Evolutionary conservation across 2,797 vertebrate genomes (phyloP).

Genomic region (Takifugu ocellatus): DNA sequence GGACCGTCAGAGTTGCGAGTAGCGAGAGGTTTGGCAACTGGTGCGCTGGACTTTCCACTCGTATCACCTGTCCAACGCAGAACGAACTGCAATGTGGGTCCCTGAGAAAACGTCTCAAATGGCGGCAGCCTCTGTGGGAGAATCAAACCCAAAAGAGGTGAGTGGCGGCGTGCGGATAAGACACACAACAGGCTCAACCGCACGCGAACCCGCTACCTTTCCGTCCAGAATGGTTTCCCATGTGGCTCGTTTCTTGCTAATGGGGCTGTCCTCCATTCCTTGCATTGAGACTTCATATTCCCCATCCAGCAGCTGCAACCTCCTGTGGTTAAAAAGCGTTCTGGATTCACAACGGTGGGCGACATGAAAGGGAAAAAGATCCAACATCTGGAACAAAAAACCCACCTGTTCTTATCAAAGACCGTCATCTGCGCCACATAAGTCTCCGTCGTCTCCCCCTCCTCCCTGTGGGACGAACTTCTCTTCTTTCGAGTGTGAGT

Average conservation of each 20-base stretch:
- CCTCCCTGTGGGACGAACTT: conserved; percentile 85
- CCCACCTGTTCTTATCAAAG: conserved; percentile 95
- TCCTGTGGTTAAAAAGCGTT: conserved; percentile 64
- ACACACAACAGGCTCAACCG: not conserved
- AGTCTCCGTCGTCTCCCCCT: conserved; percentile 85
- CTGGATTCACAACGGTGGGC: not conserved
- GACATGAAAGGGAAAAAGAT: not conserved
- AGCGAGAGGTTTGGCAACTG: conserved; percentile 92
- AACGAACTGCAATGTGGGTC: conserved; percentile 97
- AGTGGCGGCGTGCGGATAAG: not conserved
- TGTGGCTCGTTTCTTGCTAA: conserved; percentile 97
- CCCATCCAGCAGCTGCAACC: conserved; percentile 95
- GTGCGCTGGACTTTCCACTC: conserved; percentile 89
- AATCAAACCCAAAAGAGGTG: not conserved
- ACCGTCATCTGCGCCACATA: conserved; percentile 98
- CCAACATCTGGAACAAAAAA: not conserved
- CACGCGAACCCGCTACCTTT: conserved; percentile 75
- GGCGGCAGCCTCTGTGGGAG: conserved; percentile 88
- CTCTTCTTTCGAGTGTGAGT: conserved; percentile 84
- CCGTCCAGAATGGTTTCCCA: conserved; percentile 99
- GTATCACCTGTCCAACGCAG: conserved; percentile 95
- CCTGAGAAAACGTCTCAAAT: conserved; percentile 99
- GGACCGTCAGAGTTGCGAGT: conserved; percentile 93
- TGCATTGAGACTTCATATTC: conserved; percentile 99
- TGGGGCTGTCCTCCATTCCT: conserved; percentile 95